Conservation (phyloP, 2,797 vertebrate genomes). For the Cottoperca gobio region DNA sequence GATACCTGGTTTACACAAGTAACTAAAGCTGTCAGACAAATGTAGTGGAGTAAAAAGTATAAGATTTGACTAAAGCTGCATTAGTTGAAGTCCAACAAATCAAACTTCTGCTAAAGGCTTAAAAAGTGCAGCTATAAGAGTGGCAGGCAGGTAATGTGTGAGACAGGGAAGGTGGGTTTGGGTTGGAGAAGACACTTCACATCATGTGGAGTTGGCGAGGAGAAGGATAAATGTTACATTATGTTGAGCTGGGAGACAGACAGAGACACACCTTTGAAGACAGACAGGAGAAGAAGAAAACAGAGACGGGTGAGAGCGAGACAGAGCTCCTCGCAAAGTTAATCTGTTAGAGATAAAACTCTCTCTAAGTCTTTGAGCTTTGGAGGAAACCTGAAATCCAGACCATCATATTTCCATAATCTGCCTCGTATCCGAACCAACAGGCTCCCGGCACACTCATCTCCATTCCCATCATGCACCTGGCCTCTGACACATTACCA, state of each 20-base stretch:
- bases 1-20: too few relatives aligned
- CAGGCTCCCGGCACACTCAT: constrained; percentile 19
- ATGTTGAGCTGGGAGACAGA: background rate
- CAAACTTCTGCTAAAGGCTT: too few relatives aligned
- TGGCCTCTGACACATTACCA: constrained; percentile 55
- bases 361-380: constrained; percentile 34
- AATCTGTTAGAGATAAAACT: constrained; percentile 49
- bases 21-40: too few relatives aligned
- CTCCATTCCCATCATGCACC: constrained; percentile 59
- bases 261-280: background rate
- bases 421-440: constrained; percentile 38
- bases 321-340: constrained; percentile 22
- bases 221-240: background rate
- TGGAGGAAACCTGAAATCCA: constrained; percentile 46
- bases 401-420: constrained; percentile 66
- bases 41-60: too few relatives aligned
- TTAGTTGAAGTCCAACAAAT: too few relatives aligned
- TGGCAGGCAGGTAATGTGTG: too few relatives aligned
- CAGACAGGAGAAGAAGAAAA: background rate
- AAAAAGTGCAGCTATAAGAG: too few relatives aligned
- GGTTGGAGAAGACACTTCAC: background rate
- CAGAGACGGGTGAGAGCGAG: background rate
- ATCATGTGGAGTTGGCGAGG: background rate
- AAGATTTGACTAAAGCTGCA: too few relatives aligned
- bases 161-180: background rate